Base-by-base conservation (phyloP, 1,140 invertebrate species). In the Galendromus occidentalis region DNA sequence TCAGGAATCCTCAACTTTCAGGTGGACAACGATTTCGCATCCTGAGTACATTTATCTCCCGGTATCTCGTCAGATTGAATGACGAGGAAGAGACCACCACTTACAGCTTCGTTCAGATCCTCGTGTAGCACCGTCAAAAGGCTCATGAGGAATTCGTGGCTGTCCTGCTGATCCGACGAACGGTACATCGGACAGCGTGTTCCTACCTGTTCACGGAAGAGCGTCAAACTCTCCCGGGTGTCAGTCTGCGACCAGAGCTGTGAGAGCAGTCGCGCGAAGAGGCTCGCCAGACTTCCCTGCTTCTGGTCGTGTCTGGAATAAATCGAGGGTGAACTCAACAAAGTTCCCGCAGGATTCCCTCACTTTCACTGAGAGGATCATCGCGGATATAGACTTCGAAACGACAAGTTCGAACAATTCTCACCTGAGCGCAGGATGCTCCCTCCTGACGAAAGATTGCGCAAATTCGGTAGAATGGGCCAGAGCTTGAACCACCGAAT, bases 121-220 rank as follows among this genome's bases (percentile, higher is more conserved):
- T 89, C 86, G 72, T 94, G 89, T 68, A 95, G 79, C 80, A 86
- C 88, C 71, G 94, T 89, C 74, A 95, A 81, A 2, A 95, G 78
- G 70, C 91, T 88, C 18, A 85, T 85, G 1, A 95, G 80, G 73
- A 96, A 93, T 74, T 97, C 92, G 74, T 96, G 91, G 0, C 91
- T 89, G 74, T 97, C 92, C 74, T 96, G 92, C 72, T 96, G 92
- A 66, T 90, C 84, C 69, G 81, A 81, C 2, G 51, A 29, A 17
- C 25, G 14, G 51, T 59, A 59, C 51, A 59, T 59, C 33, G 51
- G 51, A 25, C 33, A 59, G 25, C 25, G 22, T 14, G 20, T 14
- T 17, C 51, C 51, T 12, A 59, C 25, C 14, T 29, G 51, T 2
- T 33, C 33, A 59, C 51, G 51, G 33, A 59, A 59, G 14, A 29